These are phyloP conservation scores for Bedellia somnulentella DNA, from an alignment of 2,888 invertebrate species.

Conservation along the genomic window DNA sequence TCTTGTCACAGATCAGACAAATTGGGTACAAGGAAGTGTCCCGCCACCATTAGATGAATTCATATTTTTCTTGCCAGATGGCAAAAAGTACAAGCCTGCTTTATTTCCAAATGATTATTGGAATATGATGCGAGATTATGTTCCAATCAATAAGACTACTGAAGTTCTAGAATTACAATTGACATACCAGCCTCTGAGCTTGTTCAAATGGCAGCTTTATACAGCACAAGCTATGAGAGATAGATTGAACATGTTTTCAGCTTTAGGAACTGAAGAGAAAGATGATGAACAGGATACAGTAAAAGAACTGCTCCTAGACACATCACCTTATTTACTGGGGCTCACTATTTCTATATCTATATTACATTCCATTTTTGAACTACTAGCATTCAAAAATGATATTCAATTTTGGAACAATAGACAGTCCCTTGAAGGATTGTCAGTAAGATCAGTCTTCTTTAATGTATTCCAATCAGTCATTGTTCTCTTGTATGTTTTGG, in stretches of 20 bases:
- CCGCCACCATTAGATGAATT: slow-evolving; percentile 92
- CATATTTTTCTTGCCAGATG: slow-evolving; percentile 85
- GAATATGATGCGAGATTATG: slow-evolving; percentile 96
- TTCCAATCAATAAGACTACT: slow-evolving; percentile 85
- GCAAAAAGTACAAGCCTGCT: slow-evolving; percentile 88
- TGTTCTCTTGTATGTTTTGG: slow-evolving; percentile 93
- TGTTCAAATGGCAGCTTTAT: slow-evolving; percentile 98
- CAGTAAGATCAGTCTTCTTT: slow-evolving; percentile 97
- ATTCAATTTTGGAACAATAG: slow-evolving; percentile 99
- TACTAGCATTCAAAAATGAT: slow-evolving; percentile 99
- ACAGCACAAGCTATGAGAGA: slow-evolving; percentile 94
- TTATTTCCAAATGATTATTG: slow-evolving; percentile 97
- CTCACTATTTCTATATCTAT: slow-evolving; percentile 91
- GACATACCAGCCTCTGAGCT: slow-evolving; percentile 86
- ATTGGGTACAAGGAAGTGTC: slow-evolving; percentile 89
- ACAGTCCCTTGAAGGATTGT: slow-evolving; percentile 94
- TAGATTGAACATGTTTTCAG: slow-evolving; percentile 74
- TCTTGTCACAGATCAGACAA: slow-evolving; percentile 92
- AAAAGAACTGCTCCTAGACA: slow-evolving; percentile 93
- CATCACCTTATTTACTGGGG: slow-evolving; percentile 92
- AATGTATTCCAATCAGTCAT: slow-evolving; percentile 96
- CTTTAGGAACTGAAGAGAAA: slow-evolving; percentile 71
- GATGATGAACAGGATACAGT: slow-evolving; percentile 88
- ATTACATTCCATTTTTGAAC: slow-evolving; percentile 95
- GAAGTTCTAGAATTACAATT: slow-evolving; percentile 70